Evolutionary conservation across 2,888 invertebrate genomes (phyloP).

Genomic region (Pardosa pseudoannulata): DNA sequence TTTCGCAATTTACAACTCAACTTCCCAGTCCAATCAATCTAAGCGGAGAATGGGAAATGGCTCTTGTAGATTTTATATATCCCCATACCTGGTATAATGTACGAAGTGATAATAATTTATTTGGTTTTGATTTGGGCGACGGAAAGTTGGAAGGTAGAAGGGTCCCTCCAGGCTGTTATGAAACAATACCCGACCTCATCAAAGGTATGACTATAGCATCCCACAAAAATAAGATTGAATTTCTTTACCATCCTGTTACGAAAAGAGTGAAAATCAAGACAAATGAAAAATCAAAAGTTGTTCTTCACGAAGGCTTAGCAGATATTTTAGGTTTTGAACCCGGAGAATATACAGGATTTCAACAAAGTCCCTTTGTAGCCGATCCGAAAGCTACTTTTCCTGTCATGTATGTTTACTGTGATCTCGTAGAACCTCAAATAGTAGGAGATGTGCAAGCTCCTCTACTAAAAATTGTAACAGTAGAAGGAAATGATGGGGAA

Average conservation of each 20-base stretch:
- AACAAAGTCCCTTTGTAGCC: constrained; percentile 18
- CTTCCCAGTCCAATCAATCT: constrained; percentile 71
- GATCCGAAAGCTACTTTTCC: constrained; percentile 22
- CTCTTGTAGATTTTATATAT: constrained; percentile 73
- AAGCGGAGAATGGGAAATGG: constrained; percentile 74
- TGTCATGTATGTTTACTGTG: constrained; percentile 25
- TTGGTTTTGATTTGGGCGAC: constrained; percentile 11
- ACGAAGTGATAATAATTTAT: constrained; percentile 1
- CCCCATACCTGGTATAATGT: constrained; percentile 57
- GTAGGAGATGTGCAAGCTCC: constrained; percentile 16
- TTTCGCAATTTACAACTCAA: too few species aligned
- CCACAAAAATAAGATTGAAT: constrained; percentile 17
- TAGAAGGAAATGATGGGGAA: constrained; percentile 22
- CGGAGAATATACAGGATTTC: too few species aligned
- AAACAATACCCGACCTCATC: background rate
- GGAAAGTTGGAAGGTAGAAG: background rate
- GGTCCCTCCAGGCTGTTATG: constrained; percentile 1
- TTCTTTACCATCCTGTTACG: background rate
- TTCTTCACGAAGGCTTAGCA: constrained; percentile 6
- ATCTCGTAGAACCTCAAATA: constrained; percentile 23
- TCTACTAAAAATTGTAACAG: constrained; percentile 23
- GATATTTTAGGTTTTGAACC: constrained; percentile 19
- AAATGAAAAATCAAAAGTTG: background rate
- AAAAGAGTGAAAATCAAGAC: constrained; percentile 24
- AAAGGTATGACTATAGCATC: background rate